Evolutionary conservation across 2,888 invertebrate species (phyloP).

Genomic region (Spisula solida): DNA sequence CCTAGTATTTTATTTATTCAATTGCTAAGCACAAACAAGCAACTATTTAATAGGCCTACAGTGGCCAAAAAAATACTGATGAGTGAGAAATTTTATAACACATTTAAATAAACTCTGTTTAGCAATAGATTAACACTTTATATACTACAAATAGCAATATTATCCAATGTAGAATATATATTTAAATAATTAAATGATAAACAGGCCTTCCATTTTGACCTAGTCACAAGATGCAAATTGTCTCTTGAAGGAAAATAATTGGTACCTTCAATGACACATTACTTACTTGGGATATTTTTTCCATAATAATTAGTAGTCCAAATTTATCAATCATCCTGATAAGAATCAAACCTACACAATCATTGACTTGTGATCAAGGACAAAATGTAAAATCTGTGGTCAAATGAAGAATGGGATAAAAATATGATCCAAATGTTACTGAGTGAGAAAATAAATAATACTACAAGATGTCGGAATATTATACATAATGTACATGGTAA

Average conservation of each 20-base stretch:
- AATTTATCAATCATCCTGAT: too few relatives aligned
- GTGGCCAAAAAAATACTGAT: background rate
- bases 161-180: background rate
- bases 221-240: background rate
- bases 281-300: too few relatives aligned
- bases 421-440: background rate
- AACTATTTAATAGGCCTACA: background rate
- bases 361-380: background rate
- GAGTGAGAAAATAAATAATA: background rate
- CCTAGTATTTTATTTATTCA: background rate
- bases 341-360: background rate
- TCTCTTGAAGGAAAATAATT: background rate
- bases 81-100: background rate
- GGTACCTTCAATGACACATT: too few relatives aligned
- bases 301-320: too few relatives aligned
- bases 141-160: constrained; percentile 6
- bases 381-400: background rate
- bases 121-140: background rate
- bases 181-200: background rate
- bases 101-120: constrained; percentile 1
- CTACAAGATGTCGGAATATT: background rate
- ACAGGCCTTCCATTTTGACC: background rate
- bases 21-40: background rate
- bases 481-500: background rate
- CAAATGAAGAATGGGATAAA: background rate